Percentiles rank a stretch among this genome's conserved stretches.
These are phyloP conservation scores for Heliothis peltigera DNA, from an alignment of 2,888 invertebrate genomes.

Conservation along the genomic window DNA sequence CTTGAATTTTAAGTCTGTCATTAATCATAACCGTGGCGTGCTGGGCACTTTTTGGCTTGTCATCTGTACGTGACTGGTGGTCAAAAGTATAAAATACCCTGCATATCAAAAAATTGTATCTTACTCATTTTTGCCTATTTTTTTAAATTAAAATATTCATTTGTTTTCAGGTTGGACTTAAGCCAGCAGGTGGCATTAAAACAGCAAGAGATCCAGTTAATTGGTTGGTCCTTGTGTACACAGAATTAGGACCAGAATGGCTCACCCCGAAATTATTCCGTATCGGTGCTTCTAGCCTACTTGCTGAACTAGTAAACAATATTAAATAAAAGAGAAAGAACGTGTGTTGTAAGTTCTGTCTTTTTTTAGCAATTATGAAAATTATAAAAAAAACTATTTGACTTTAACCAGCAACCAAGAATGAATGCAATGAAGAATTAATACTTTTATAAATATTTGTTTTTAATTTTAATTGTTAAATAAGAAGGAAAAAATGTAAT, in stretches of 20 bases:
- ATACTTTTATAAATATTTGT: not conserved
- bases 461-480: not conserved
- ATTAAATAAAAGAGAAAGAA: not conserved
- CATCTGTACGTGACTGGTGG: too few species aligned
- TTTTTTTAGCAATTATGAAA: too few species aligned
- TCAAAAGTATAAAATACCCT: too few species aligned
- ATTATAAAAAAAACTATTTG: not conserved
- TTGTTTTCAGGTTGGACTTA: constrained; percentile 95
- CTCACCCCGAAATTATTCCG: constrained; percentile 94
- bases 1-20: too few species aligned
- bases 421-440: not conserved
- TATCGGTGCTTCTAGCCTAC: constrained; percentile 97
- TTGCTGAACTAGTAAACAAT: constrained; percentile 92
- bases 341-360: too few species aligned
- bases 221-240: constrained; percentile 96
- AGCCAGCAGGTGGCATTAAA: constrained; percentile 99
- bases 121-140: too few species aligned
- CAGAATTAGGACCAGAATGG: constrained; percentile 96
- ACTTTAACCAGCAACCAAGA: not conserved
- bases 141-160: too few species aligned
- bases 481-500: not conserved
- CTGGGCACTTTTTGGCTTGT: too few species aligned
- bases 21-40: too few species aligned
- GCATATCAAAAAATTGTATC: too few species aligned
- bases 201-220: constrained; percentile 95